Base-by-base conservation (phyloP, 2,797 vertebrate genomes). In the Columba guinea region DNA sequence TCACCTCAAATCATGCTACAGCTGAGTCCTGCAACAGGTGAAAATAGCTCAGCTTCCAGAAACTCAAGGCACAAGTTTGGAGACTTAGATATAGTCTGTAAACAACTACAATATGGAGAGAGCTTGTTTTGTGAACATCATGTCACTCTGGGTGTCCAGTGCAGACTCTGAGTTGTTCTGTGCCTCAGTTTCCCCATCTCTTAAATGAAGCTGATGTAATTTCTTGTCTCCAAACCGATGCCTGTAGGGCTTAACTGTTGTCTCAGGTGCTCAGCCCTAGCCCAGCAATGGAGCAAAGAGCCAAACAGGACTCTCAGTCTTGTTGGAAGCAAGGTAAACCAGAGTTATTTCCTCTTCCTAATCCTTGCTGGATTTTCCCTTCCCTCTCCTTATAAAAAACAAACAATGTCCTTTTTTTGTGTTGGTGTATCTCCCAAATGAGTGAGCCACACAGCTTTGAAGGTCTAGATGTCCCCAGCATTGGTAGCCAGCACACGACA, bases 101-200 rank as follows among this genome's bases (percentile, higher is more conserved):
- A 71, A 49, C 32, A 60, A 2, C 7, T 12, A 63, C 7, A 64
- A 17, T 11, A 4, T 1, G 26, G 18, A 52, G 24, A 74, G 2
- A n/a, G 3, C 7, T 44, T 56, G 4, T 71, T 81, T 58, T 27
- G 14, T 39, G 21, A 71, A 30, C 14, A 55, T 22, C 10, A 17
- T 0, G 0, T 51, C 49, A 34, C 15, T 49, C 53, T 37, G 46
- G 34, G 32, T 5, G 5, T 51, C 41, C 35, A 48, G 6, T 4
- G 15, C 37, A 48, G 13, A 13, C 41, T 34, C 44, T 16, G 26
- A 51, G 65, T 53, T 71, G 11, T 14, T 68, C 30, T n/a, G 27
- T n/a, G 41, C 27, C 51, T 67, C 74, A 18, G 24, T 56, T 73
- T 76, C 37, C 7, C 24, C 14, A 11, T 10, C 10, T 63, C 7